These are phyloP conservation scores for Enhydra lutris DNA, from an alignment of 2,113 vertebrate genomes.

Conservation along the genomic window DNA sequence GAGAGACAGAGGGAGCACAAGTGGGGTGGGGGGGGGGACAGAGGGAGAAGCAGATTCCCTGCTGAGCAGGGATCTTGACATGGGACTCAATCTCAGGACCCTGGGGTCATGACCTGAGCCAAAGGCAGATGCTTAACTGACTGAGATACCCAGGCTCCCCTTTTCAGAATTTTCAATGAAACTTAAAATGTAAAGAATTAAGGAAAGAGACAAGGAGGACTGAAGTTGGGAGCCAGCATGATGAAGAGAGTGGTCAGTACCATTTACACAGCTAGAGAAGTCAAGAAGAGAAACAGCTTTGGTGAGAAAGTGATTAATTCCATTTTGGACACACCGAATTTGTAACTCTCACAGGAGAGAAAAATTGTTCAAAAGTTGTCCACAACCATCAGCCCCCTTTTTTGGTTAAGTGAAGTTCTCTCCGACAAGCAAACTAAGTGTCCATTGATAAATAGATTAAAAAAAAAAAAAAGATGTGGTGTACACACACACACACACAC, in stretches of 20 bases:
- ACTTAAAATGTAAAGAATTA: neutral
- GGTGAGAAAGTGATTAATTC: neutral
- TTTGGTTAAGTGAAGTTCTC: conserved; percentile 15
- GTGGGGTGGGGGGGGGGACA: too few species aligned
- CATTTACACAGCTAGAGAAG: neutral
- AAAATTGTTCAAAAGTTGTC: neutral
- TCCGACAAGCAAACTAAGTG: neutral
- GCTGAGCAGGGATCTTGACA: too few species aligned
- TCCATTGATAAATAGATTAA: neutral
- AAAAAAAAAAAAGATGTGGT: neutral
- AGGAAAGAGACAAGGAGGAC: neutral
- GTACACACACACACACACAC: neutral
- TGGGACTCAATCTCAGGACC: too few species aligned
- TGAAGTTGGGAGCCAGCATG: neutral
- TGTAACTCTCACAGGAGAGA: conserved; percentile 16
- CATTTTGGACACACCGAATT: neutral
- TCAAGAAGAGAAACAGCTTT: neutral
- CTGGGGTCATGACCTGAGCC: too few species aligned
- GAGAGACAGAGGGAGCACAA: too few species aligned
- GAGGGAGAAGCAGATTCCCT: too few species aligned
- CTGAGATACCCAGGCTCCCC: too few species aligned
- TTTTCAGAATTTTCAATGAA: conserved; percentile 19
- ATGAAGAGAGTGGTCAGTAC: neutral
- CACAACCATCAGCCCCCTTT: neutral
- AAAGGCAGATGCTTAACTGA: too few species aligned